These are phyloP conservation scores for Theristus sp. DNA, from an alignment of 2,888 invertebrate genomes.

Conservation along the genomic window DNA sequence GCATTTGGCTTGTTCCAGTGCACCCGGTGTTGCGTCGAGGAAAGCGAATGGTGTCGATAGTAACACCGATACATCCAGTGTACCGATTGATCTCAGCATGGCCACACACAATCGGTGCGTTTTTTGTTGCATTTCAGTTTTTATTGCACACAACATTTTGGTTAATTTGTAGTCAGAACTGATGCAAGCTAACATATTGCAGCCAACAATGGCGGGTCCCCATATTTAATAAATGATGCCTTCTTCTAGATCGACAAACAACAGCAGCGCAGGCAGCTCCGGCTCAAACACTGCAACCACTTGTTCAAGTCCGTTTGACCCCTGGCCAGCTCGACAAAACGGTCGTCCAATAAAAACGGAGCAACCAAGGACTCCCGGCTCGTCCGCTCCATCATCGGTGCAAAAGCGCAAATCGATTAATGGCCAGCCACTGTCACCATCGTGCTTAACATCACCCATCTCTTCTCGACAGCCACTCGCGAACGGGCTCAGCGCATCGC, in stretches of 20 bases:
- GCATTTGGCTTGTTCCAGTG: conserved; percentile 13
- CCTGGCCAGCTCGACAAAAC: background rate
- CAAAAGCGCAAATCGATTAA: no score
- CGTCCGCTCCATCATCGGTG: no score
- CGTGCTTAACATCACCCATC: no score
- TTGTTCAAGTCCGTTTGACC: background rate
- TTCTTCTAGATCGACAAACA: background rate
- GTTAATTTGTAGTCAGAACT: no score
- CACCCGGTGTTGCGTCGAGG: no score
- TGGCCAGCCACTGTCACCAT: background rate
- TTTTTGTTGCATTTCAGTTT: background rate
- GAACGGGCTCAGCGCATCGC: background rate
- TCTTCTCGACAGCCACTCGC: no score
- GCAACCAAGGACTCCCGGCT: no score
- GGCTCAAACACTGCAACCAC: background rate
- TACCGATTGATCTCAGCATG: background rate
- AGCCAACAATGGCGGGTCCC: no score
- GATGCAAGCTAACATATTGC: no score
- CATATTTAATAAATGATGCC: no score
- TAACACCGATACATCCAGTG: background rate
- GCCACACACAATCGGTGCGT: background rate
- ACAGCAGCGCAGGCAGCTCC: background rate
- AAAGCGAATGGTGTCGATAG: conserved; percentile 12
- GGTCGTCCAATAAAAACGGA: background rate
- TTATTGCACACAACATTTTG: background rate